phyloP scores from a whole-genome alignment of 2,113 vertebrate species.

The Poecilia latipinna region DNA sequence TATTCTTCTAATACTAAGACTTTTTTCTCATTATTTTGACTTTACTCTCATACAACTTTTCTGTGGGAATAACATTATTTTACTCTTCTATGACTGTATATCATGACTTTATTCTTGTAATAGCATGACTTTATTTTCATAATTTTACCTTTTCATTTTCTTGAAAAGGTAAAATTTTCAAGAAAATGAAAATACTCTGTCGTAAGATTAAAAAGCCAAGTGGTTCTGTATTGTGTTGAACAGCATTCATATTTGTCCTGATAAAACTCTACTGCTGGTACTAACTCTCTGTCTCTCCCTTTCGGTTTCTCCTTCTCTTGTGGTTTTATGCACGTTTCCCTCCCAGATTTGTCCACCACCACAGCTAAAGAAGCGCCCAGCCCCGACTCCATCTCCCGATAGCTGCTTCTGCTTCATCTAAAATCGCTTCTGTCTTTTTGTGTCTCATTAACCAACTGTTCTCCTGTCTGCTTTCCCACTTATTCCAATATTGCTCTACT shows the following conservation, averaged over 20 bases:
- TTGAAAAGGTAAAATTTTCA: too few species aligned
- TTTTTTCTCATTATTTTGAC: too few species aligned
- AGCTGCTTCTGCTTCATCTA: slow-evolving; percentile 33
- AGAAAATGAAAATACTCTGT: too few species aligned
- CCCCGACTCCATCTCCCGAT: slow-evolving; percentile 73
- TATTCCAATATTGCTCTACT: slow-evolving; percentile 11
- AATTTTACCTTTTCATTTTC: too few species aligned
- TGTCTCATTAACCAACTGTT: slow-evolving; percentile 23
- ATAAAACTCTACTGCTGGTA: slow-evolving; percentile 24
- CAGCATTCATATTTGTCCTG: background rate
- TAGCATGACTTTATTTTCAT: too few species aligned
- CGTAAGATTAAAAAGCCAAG: too few species aligned
- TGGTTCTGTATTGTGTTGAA: background rate
- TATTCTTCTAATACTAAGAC: too few species aligned
- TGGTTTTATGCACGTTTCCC: slow-evolving; percentile 7
- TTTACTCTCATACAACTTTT: too few species aligned
- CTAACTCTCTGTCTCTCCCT: slow-evolving; percentile 51
- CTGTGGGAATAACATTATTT: too few species aligned
- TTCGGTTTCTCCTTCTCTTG: background rate
- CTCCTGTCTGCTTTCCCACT: slow-evolving; percentile 9
- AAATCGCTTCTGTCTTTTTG: slow-evolving; percentile 5
- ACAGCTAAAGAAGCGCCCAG: slow-evolving; percentile 63
- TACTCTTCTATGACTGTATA: too few species aligned
- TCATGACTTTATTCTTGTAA: too few species aligned
- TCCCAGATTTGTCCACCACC: slow-evolving; percentile 62